phyloP scores from a whole-genome alignment of 2,113 vertebrate genomes.

The Amphiprion percula region DNA sequence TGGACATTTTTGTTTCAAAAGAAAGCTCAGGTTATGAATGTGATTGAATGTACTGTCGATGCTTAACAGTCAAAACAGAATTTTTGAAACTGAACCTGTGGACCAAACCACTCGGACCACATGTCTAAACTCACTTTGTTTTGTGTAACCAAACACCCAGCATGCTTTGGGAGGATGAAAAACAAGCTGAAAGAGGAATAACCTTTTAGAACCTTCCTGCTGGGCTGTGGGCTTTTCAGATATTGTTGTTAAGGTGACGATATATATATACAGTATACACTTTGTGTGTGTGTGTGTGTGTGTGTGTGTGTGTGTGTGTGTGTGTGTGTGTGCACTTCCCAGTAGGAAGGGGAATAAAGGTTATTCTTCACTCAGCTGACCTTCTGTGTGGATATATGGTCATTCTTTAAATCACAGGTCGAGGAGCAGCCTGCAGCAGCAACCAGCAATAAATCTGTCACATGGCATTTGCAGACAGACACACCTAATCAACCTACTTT shows the following conservation, averaged over 20 bases:
- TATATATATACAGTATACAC: no score
- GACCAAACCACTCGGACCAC: neutral
- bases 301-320: no score
- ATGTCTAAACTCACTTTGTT: neutral
- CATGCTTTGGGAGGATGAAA: neutral
- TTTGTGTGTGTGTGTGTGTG: no score
- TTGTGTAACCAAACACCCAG: neutral
- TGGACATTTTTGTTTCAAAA: neutral
- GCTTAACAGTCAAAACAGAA: neutral
- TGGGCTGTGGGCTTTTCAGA: no score
- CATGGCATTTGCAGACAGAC: constrained; percentile 61
- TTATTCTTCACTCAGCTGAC: neutral
- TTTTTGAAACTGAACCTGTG: constrained; percentile 14
- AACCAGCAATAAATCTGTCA: constrained; percentile 57
- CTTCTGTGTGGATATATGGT: constrained; percentile 3
- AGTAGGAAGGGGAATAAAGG: neutral
- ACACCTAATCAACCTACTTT: constrained; percentile 66
- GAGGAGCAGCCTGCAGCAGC: neutral
- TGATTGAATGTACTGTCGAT: neutral
- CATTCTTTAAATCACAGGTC: neutral
- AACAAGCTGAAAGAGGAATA: neutral
- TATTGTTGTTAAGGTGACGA: no score
- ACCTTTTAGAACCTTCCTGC: no score
- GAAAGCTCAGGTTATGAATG: neutral
- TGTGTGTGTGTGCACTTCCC: no score